A percentile compares a stretch with the other conserved stretches of the same genome.
These are phyloP conservation scores for Heliconius congener DNA, from an alignment of 1,140 invertebrate species.

Conservation along the genomic window DNA sequence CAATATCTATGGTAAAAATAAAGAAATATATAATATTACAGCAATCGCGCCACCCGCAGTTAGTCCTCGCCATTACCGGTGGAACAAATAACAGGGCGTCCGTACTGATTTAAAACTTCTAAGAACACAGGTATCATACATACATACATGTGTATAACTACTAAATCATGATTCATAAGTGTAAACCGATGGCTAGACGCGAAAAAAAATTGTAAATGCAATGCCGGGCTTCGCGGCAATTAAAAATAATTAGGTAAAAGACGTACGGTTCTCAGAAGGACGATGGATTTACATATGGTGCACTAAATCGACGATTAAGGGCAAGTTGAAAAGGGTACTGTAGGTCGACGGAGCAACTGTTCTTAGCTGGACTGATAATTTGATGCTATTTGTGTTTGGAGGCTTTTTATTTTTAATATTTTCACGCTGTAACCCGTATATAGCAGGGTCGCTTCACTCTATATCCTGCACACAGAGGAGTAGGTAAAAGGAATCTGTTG, in stretches of 20 bases:
- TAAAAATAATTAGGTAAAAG: constrained; percentile 15
- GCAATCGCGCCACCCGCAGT: constrained; percentile 8
- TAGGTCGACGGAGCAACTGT: not conserved
- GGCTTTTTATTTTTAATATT: not conserved
- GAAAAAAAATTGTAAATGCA: constrained; percentile 10
- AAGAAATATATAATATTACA: not conserved
- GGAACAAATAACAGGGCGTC: constrained; percentile 8
- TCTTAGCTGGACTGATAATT: not conserved
- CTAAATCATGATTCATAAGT: not conserved
- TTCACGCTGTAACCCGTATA: not conserved
- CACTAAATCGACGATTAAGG: constrained; percentile 5
- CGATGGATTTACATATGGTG: constrained; percentile 5
- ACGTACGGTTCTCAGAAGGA: constrained; percentile 7
- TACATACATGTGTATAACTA: not conserved
- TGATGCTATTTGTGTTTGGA: not conserved
- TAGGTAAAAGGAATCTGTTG: too few relatives aligned
- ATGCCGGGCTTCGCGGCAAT: not conserved
- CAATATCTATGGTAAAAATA: not conserved
- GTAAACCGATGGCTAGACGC: constrained; percentile 12
- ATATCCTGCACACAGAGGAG: too few relatives aligned
- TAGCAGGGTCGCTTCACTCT: too few relatives aligned
- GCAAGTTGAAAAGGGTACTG: not conserved
- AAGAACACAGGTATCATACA: constrained; percentile 1
- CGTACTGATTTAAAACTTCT: constrained; percentile 9
- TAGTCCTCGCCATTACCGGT: constrained; percentile 7